These are phyloP conservation scores for Cardiocondyla obscurior DNA, from an alignment of 1,140 invertebrate genomes.

Conservation along the genomic window DNA sequence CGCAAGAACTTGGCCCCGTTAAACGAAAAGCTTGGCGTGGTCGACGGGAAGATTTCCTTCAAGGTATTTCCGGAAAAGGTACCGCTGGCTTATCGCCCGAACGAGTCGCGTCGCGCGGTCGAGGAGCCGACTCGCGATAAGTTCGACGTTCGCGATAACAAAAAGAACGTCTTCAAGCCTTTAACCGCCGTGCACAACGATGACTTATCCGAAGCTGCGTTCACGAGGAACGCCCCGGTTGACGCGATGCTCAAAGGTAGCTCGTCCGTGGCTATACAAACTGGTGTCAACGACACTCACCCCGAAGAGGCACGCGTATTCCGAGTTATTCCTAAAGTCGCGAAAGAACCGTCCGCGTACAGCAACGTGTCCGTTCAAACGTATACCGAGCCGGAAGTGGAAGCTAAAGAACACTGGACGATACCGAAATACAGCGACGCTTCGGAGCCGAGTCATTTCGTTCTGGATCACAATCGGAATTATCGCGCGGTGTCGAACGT, in stretches of 20 bases:
- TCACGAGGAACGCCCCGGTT: not conserved
- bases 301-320: constrained; percentile 51
- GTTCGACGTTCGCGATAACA: not conserved
- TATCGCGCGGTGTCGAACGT: constrained; percentile 6
- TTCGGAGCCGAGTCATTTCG: constrained; percentile 18
- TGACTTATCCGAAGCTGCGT: not conserved
- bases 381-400: not conserved
- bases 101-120: not conserved
- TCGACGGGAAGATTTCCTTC: constrained; percentile 62
- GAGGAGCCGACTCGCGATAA: not conserved
- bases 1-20: constrained; percentile 15
- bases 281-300: constrained; percentile 40
- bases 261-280: constrained; percentile 64
- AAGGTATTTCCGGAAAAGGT: constrained; percentile 16
- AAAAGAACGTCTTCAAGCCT: not conserved
- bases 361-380: constrained; percentile 75
- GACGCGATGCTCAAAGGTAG: constrained; percentile 51
- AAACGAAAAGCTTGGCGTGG: not conserved
- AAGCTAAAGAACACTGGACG: constrained; percentile 15
- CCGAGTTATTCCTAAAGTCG: constrained; percentile 28
- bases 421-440: not conserved
- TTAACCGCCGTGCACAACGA: not conserved
- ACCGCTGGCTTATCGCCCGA: not conserved
- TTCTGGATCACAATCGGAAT: constrained; percentile 61
- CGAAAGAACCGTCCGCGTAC: constrained; percentile 31